Percentiles rank a stretch among this genome's conserved stretches.
Evolutionary conservation across 2,113 vertebrate species (phyloP).

Genomic region (Cavia porcellus): DNA sequence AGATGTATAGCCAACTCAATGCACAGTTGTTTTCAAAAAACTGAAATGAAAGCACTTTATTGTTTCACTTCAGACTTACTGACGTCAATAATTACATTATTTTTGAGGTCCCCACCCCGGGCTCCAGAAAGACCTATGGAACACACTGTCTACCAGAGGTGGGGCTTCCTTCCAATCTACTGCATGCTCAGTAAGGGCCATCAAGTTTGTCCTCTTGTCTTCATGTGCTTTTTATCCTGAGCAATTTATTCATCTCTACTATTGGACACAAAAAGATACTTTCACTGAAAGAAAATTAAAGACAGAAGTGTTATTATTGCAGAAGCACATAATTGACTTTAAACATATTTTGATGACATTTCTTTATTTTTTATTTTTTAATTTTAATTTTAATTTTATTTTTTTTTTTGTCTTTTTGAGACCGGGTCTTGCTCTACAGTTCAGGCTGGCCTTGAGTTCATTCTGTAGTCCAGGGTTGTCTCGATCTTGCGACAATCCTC

Average conservation of each 20-base stretch:
- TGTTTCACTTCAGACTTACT: constrained; percentile 74
- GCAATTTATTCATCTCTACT: constrained; percentile 36
- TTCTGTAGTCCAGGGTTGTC: too few species aligned
- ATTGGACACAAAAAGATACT: not conserved
- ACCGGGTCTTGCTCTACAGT: too few species aligned
- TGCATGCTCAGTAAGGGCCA: not conserved
- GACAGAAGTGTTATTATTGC: not conserved
- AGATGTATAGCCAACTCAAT: constrained; percentile 68
- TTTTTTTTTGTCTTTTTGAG: too few species aligned
- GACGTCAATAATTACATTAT: constrained; percentile 76
- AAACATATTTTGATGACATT: not conserved
- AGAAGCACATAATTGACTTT: not conserved
- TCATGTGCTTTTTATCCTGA: constrained; percentile 9
- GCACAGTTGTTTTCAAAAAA: constrained; percentile 68
- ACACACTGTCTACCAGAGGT: not conserved
- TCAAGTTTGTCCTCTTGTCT: not conserved
- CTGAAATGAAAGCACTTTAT: constrained; percentile 74
- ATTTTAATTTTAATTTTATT: too few species aligned
- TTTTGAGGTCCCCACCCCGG: constrained; percentile 23
- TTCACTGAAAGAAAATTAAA: constrained; percentile 1
- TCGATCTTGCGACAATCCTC: too few species aligned
- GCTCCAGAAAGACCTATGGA: constrained; percentile 41
- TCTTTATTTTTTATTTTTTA: not conserved
- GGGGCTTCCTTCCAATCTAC: not conserved
- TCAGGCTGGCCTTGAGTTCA: too few species aligned